Evolutionary conservation across 2,113 vertebrate species (phyloP).

Genomic region (Proteles cristata): DNA sequence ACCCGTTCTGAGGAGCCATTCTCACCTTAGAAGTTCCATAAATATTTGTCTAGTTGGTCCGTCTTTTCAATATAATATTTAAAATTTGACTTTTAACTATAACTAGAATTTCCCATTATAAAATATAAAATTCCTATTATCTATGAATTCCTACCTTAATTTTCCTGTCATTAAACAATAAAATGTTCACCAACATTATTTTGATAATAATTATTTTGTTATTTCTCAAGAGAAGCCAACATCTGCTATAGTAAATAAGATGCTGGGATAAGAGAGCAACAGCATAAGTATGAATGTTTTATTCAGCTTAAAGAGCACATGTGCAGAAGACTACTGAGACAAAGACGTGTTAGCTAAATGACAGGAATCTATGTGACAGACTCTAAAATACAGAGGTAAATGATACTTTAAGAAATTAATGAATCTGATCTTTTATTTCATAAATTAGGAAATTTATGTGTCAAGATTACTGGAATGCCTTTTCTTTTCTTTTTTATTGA

Average conservation of each 20-base stretch:
- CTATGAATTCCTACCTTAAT: not conserved
- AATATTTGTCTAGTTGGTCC: not conserved
- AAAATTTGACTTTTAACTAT: not conserved
- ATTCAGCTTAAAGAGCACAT: not conserved
- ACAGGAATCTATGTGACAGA: not conserved
- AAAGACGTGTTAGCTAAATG: not conserved
- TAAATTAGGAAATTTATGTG: slow-evolving; percentile 23
- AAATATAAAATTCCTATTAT: not conserved
- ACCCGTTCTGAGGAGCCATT: not conserved
- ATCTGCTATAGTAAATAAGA: not conserved
- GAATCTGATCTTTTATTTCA: not conserved
- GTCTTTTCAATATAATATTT: not conserved
- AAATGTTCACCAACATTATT: slow-evolving; percentile 10
- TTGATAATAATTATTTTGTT: not conserved
- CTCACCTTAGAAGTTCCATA: not conserved
- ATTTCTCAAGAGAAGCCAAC: slow-evolving; percentile 25
- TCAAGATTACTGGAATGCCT: not conserved
- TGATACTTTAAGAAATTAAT: not conserved
- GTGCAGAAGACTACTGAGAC: not conserved
- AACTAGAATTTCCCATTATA: not conserved
- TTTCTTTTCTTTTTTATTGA: not conserved
- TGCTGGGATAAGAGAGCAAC: not conserved
- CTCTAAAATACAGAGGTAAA: not conserved
- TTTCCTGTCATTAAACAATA: not conserved
- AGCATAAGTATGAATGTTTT: not conserved